Percentiles rank a stretch among this genome's conserved stretches.
Conservation (phyloP, 2,797 vertebrate species). For the Uromys caudimaculatus region DNA sequence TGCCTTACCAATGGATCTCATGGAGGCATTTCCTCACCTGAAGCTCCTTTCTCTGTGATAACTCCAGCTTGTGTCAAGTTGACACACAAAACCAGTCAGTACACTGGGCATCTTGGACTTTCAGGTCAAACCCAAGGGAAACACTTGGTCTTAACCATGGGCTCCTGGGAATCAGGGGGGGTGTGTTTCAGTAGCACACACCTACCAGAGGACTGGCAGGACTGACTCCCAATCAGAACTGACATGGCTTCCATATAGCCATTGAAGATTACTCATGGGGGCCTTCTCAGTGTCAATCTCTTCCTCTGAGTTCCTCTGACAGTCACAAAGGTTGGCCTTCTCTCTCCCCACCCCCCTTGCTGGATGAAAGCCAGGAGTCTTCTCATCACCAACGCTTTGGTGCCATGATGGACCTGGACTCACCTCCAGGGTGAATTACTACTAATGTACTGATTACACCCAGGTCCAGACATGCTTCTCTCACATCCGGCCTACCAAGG, state of each 20-base stretch:
- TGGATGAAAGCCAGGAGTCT: not conserved
- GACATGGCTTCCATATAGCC: not conserved
- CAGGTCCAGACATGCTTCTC: not conserved
- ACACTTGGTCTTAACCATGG: not conserved
- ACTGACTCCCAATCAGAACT: not conserved
- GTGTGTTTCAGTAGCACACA: not conserved
- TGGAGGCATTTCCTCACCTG: no score
- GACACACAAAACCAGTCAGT: no score
- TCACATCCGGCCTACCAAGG: not conserved
- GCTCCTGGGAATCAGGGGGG: not conserved
- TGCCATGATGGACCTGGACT: not conserved
- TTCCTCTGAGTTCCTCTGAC: not conserved
- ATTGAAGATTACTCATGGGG: not conserved
- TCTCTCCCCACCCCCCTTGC: not conserved
- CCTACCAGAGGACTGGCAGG: not conserved
- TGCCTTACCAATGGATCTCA: no score
- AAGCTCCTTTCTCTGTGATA: no score
- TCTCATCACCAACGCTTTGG: not conserved
- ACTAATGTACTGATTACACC: not conserved
- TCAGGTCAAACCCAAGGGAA: not conserved
- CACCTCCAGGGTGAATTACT: not conserved
- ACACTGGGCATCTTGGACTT: fast-evolving
- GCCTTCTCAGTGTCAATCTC: not conserved
- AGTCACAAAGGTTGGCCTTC: not conserved
- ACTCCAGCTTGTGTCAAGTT: no score